Percentiles rank a stretch among this genome's conserved stretches.
phyloP scores from a whole-genome alignment of 2,888 invertebrate species.

The Pantelozetes paolii region DNA sequence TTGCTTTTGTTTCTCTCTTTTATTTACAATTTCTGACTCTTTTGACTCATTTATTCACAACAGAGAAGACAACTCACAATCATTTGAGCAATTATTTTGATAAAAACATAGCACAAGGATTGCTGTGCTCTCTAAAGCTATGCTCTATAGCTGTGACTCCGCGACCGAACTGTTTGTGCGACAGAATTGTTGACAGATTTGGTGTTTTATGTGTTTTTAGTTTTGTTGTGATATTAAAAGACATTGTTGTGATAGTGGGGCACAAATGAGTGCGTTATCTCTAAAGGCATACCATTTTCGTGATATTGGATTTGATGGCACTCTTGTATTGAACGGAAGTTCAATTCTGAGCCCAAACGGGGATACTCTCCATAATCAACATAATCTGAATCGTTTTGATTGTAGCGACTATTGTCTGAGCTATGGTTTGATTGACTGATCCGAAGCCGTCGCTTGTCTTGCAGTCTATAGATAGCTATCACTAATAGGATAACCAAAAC shows the following conservation, averaged over 20 bases:
- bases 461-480: constrained; percentile 5
- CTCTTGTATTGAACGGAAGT: constrained; percentile 4
- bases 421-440: constrained; percentile 12
- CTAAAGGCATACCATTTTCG: constrained; percentile 28
- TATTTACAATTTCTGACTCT: constrained; percentile 30
- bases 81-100: constrained; percentile 37
- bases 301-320: constrained; percentile 29
- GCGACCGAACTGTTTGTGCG: not conserved
- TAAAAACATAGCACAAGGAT: not conserved
- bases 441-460: not conserved
- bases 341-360: constrained; percentile 19
- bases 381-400: constrained; percentile 23
- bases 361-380: constrained; percentile 25
- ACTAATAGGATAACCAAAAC: constrained; percentile 14
- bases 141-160: not conserved
- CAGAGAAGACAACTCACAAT: constrained; percentile 20
- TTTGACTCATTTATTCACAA: constrained; percentile 10
- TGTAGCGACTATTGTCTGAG: constrained; percentile 4
- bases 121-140: too few relatives aligned
- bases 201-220: not conserved
- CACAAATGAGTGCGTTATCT: constrained; percentile 27
- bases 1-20: constrained; percentile 3
- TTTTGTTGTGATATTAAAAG: constrained; percentile 16
- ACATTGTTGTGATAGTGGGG: constrained; percentile 34
- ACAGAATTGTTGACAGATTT: not conserved